Evolutionary conservation across 2,888 invertebrate genomes (phyloP).

Genomic region (Suillia variegata): DNA sequence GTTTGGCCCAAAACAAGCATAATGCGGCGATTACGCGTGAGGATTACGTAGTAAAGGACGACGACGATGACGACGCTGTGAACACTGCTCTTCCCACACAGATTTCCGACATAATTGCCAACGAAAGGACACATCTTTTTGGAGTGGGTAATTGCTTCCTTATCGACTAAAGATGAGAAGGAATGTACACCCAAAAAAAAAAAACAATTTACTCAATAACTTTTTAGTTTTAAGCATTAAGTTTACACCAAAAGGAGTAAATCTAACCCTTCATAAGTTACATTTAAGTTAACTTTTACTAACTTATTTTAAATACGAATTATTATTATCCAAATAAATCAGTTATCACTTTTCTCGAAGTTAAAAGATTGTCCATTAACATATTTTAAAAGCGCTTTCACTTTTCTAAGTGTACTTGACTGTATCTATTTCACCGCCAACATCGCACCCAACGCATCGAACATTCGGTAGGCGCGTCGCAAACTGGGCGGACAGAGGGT

Average conservation of each 20-base stretch:
- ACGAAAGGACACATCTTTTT: not conserved
- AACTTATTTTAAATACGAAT: too few species aligned
- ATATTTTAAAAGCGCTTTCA: too few species aligned
- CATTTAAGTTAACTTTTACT: too few species aligned
- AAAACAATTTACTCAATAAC: too few species aligned
- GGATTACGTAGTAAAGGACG: not conserved
- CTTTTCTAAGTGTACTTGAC: too few species aligned
- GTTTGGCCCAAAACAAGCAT: constrained; percentile 13
- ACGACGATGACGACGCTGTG: constrained; percentile 13
- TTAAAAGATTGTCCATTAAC: too few species aligned
- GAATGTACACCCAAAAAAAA: constrained; percentile 9
- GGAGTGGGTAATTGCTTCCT: constrained; percentile 43
- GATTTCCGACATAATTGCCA: constrained; percentile 45
- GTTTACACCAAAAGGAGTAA: too few species aligned
- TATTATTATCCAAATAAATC: too few species aligned
- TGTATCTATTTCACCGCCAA: too few species aligned
- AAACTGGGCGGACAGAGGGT: constrained; percentile 2
- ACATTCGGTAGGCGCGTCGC: constrained; percentile 28
- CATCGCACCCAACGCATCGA: constrained; percentile 18
- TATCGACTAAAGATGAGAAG: not conserved
- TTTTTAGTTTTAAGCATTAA: too few species aligned
- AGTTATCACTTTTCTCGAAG: too few species aligned
- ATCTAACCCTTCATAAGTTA: too few species aligned
- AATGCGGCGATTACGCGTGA: constrained; percentile 28
- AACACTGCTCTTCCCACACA: constrained; percentile 44